A percentile compares a stretch with the other conserved stretches of the same genome.
These are phyloP conservation scores for Gymnosoma rotundatum DNA, from an alignment of 2,888 invertebrate genomes.

Conservation along the genomic window DNA sequence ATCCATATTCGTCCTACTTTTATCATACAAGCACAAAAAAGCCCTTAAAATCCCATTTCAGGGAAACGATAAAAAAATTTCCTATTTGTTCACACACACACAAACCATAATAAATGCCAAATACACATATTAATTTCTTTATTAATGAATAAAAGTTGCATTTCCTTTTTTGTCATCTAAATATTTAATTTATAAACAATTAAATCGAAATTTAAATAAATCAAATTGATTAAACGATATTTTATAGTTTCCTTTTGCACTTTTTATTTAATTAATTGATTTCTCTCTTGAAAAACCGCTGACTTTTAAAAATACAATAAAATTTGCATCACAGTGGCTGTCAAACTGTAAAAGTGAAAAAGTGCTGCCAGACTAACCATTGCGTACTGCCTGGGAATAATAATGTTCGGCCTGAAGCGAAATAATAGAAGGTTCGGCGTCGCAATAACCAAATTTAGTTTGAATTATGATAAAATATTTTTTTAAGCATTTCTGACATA, in stretches of 20 bases:
- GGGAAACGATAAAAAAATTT: not conserved
- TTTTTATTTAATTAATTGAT: constrained; percentile 4
- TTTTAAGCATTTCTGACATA: no score
- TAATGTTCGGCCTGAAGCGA: no score
- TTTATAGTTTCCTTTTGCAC: not conserved
- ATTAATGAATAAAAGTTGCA: not conserved
- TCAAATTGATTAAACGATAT: constrained; percentile 37
- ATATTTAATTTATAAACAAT: not conserved
- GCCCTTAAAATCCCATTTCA: not conserved
- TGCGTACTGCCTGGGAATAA: no score
- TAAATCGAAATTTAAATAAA: not conserved
- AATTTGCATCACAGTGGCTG: constrained; percentile 18
- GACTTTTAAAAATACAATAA: constrained; percentile 56
- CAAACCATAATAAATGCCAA: constrained; percentile 14
- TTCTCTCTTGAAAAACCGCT: constrained; percentile 57
- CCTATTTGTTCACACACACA: not conserved
- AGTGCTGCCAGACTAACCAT: constrained; percentile 25
- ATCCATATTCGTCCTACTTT: constrained; percentile 66
- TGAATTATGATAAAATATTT: no score
- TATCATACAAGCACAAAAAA: not conserved
- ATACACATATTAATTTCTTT: constrained; percentile 19
- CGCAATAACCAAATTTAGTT: no score
- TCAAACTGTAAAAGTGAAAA: constrained; percentile 22
- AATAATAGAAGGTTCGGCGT: no score
- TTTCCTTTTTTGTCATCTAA: not conserved